Conservation (phyloP, 2,888 invertebrate species). For the Nephrotoma appendiculata region DNA sequence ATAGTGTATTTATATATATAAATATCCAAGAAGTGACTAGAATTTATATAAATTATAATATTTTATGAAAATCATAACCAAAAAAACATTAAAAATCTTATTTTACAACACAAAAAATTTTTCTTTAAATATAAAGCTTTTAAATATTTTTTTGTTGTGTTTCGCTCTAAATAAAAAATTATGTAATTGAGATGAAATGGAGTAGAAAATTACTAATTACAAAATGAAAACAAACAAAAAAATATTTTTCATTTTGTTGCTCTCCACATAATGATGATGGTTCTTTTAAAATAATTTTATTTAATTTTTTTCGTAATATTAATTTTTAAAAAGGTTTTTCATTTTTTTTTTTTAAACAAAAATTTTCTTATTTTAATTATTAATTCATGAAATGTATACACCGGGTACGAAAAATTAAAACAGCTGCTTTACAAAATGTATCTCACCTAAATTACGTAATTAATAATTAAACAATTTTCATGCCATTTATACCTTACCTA, state of each 20-base stretch:
- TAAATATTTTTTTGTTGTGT: background rate
- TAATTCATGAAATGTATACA: background rate
- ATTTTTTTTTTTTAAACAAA: background rate
- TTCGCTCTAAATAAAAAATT: background rate
- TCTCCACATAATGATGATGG: background rate
- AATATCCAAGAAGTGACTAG: background rate
- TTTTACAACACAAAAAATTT: background rate
- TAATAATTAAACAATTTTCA: background rate
- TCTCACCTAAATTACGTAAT: background rate
- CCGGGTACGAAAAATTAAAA: background rate
- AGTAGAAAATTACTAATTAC: background rate
- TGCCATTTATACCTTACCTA: background rate
- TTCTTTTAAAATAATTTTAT: background rate
- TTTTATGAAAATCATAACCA: background rate
- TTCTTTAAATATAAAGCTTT: background rate
- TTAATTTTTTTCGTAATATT: background rate
- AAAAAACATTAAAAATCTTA: background rate
- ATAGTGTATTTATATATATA: background rate
- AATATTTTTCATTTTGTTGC: background rate
- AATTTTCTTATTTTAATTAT: background rate
- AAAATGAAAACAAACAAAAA: background rate
- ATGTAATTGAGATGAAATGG: background rate
- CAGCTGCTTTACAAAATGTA: background rate
- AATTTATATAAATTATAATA: background rate
- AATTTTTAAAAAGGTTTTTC: background rate